Evolutionary conservation across 1,140 invertebrate species (phyloP), one percentile per base, ranked within the genome.

Genomic region (Listronotus oregonensis): DNA sequence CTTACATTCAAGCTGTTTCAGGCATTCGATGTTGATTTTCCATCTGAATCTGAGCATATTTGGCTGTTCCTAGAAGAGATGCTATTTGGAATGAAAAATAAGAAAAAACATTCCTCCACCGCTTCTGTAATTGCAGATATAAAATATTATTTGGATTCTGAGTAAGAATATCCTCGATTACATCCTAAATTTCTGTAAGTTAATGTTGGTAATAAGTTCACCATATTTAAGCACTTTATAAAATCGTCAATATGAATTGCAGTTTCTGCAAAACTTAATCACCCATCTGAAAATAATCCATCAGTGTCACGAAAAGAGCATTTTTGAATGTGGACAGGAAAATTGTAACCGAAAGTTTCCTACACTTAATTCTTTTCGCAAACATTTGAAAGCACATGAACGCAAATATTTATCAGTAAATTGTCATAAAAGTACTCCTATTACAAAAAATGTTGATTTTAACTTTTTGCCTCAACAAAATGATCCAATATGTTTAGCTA

Each of bases 301-400:
- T n/a, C 43, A 46, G 8, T 46, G 43, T 46, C 7, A 46, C 8
- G 18, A 46, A 15, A 46, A 46, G 7, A 46, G 43, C 18, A 8
- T n/a, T n/a, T 46, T 46, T n/a, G 18, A 8, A 15, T 46, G 43
- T 46, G 43, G 43, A 8, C 8, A 46, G 12, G 7, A 10, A 18
- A 11, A 46, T 46, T 46, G 43, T 46, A n/a, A 8, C 12, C 7
- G 43, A n/a, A 14, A n/a, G 14, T 46, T 46, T 46, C 12, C 43
- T 7, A 15, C 43, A 46, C 43, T 46, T 46, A 46, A 46, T 46
- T 46, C 43, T n/a, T 46, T 11, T 46, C 43, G 43, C 7, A 46
- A 46, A 46, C 43, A 46, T 46, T 46, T 46, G 18, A 46, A n/a
- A 46, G 12, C 12, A 8, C 43, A 46, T 46, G 43, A 46, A 46